A percentile compares a stretch with the other conserved stretches of the same genome.
phyloP scores from a whole-genome alignment of 1,140 invertebrate genomes.

The Varroa destructor region DNA sequence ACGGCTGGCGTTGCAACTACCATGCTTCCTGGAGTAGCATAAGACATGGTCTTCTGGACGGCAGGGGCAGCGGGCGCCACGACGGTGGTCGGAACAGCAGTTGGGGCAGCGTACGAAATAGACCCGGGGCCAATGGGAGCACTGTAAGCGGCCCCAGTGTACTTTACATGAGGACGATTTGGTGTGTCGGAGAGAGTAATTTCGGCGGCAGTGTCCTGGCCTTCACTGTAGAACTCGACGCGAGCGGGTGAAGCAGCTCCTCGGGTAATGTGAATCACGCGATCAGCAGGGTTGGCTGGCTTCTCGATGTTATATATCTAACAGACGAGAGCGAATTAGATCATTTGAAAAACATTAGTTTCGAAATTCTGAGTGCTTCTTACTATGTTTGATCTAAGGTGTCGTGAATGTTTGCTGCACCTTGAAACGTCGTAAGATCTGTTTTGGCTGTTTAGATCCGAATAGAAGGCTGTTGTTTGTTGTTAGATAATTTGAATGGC shows the following conservation, averaged over 20 bases:
- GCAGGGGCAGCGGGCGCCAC: not conserved
- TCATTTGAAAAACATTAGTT: too few species aligned
- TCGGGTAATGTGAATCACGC: constrained; percentile 16
- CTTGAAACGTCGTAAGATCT: too few species aligned
- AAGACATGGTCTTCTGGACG: constrained; percentile 10
- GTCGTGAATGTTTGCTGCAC: too few species aligned
- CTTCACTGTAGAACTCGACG: constrained; percentile 14
- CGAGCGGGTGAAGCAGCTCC: not conserved
- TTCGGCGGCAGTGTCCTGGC: not conserved
- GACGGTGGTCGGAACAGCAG: not conserved
- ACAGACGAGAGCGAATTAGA: too few species aligned
- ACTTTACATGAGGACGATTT: constrained; percentile 1
- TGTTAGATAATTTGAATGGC: too few species aligned
- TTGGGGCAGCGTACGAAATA: not conserved
- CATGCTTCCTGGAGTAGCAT: not conserved
- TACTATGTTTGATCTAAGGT: too few species aligned
- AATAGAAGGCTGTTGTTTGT: too few species aligned
- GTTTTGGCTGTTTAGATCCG: too few species aligned
- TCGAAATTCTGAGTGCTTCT: too few species aligned
- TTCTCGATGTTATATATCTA: constrained; percentile 9
- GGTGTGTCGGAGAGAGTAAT: not conserved
- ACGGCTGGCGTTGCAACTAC: too few species aligned
- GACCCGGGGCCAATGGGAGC: not conserved
- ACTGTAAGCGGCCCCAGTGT: not conserved
- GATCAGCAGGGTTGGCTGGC: constrained; percentile 13